Percentiles rank a stretch among this genome's conserved stretches.
phyloP scores from a whole-genome alignment of 2,797 vertebrate genomes.

The Stomatorhinus walkeri region DNA sequence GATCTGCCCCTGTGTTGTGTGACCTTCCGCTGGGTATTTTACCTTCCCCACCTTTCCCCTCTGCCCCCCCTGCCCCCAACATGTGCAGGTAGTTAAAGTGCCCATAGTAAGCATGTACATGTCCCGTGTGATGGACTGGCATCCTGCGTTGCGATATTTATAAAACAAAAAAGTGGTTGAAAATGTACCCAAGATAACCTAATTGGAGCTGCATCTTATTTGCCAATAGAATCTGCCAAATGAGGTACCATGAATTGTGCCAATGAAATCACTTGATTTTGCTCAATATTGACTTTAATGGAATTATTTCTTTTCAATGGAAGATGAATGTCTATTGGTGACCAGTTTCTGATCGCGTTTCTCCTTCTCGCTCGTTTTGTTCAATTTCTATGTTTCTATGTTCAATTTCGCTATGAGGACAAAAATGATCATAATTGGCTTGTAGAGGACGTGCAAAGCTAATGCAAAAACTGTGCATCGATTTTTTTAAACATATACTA shows the following conservation, averaged over 20 bases:
- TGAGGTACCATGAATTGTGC: background rate
- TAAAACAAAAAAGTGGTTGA: background rate
- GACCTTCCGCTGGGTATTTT: background rate
- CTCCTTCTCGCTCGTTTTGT: background rate
- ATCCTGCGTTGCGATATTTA: background rate
- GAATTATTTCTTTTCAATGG: background rate
- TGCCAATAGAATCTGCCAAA: background rate
- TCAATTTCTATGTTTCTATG: background rate
- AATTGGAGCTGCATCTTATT: background rate
- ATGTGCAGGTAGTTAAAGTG: background rate
- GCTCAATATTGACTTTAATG: background rate
- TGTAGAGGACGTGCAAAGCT: background rate
- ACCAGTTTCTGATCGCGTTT: background rate
- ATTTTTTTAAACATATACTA: background rate
- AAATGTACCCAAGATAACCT: background rate
- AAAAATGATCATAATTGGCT: background rate
- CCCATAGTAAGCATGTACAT: background rate
- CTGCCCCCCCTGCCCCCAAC: background rate
- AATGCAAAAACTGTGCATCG: background rate
- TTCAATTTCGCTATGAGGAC: background rate
- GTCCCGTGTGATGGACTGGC: too few relatives aligned
- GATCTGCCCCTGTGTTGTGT: background rate
- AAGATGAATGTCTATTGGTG: background rate
- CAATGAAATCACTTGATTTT: background rate
- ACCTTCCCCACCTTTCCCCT: background rate